Conservation (phyloP, 2,797 vertebrate species). For the Crax fasciolata region DNA sequence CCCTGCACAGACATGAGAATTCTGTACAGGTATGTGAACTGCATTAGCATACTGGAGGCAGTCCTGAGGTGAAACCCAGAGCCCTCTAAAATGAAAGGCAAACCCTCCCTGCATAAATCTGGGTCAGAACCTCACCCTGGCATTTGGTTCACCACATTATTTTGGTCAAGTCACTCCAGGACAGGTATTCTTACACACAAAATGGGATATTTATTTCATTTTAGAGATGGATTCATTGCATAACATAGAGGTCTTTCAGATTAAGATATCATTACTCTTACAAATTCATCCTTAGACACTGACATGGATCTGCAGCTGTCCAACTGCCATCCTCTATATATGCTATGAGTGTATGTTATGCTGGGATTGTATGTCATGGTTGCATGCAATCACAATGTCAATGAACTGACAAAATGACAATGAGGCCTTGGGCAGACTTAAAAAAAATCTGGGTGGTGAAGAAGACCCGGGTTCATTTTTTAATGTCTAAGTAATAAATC, state of each 20-base stretch:
- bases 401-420: not conserved
- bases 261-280: not conserved
- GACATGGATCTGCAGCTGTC: not conserved
- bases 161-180: not conserved
- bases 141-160: not conserved
- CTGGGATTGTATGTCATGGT: not conserved
- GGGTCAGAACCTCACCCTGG: not conserved
- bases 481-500: not conserved
- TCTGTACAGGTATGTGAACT: accelerated
- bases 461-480: not conserved
- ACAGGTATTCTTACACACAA: not conserved
- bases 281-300: not conserved
- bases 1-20: accelerated
- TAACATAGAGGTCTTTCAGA: not conserved
- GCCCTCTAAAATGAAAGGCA: not conserved
- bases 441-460: not conserved
- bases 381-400: not conserved
- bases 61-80: not conserved
- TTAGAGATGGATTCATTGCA: not conserved
- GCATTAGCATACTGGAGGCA: not conserved
- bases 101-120: accelerated
- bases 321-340: not conserved
- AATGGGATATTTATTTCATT: not conserved
- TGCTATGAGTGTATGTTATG: accelerated
- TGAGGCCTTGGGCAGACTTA: not conserved